Evolutionary conservation across 2,797 vertebrate species (phyloP), one percentile per base, ranked within the genome.

Genomic region (Varecia variegata): DNA sequence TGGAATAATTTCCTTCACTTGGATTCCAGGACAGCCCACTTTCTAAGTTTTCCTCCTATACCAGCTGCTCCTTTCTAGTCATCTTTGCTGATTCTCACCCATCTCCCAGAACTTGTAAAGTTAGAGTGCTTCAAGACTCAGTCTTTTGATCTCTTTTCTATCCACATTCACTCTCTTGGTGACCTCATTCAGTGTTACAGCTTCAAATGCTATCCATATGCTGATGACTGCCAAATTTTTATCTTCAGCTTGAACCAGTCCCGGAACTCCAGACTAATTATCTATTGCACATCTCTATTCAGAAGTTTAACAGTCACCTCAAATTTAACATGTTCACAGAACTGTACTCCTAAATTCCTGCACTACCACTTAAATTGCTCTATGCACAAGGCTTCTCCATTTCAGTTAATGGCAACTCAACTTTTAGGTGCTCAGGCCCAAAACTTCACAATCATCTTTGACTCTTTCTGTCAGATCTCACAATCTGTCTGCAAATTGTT

Each of bases 401-500:
- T 38, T 67, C 52, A 76, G 30, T 62, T 70, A 62, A 85, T 13
- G 38, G 32, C 67, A 85, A 74, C 77, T 60, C 47, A 27, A 95
- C 54, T 81, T 85, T 96, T 10, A 70, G 14, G 50, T 45, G 35
- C 38, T 84, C 43, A 90, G 27, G 74, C 40, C 86, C 52, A 50
- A 90, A 96, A 60, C 18, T 40, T 54, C 35, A n/a, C 7, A 91
- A 91, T 70, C 11, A 40, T 58, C 76, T 91, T 70, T 79, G 38
- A 92, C n/a, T 38, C 35, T 80, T 47, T 56, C 43, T 84, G 90
- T 88, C 40, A 91, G 58, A 88, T 3, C 21, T 73, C 17, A 84
- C 43, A 96, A 86, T 27, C n/a, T 81, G 40, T 92, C 58, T 67
- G 43, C 43, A 90, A 87, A 80, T 50, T 95, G n/a, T 79, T n/a